Conservation (phyloP, 2,797 vertebrate species). For the Crocidura indochinensis region DNA sequence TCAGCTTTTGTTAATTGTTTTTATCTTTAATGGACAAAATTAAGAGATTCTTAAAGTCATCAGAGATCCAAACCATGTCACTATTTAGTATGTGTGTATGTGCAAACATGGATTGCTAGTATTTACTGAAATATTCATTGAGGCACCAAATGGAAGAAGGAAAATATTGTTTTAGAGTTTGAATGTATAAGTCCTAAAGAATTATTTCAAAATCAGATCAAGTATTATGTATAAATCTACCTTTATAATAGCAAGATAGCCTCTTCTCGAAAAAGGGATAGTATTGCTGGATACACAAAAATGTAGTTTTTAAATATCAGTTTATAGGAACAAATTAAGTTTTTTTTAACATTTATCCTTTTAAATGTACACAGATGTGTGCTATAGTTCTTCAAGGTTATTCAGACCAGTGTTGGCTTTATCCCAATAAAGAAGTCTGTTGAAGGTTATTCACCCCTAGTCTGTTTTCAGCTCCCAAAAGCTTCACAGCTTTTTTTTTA, state of each 20-base stretch:
- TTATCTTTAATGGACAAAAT: conserved; percentile 25
- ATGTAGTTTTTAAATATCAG: not conserved
- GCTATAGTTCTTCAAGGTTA: not conserved
- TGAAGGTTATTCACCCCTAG: conserved; percentile 30
- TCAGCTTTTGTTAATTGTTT: conserved; percentile 11
- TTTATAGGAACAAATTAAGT: too few species aligned
- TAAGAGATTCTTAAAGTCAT: not conserved
- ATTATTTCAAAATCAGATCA: not conserved
- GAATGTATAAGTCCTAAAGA: not conserved
- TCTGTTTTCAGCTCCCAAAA: not conserved
- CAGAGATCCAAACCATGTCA: conserved; percentile 5
- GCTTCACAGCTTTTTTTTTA: not conserved
- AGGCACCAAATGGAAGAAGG: not conserved
- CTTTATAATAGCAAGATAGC: not conserved
- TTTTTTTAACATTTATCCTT: not conserved
- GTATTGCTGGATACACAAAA: not conserved
- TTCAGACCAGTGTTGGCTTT: not conserved
- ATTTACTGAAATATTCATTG: conserved; percentile 25
- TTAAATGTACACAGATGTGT: not conserved
- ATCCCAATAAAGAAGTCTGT: not conserved
- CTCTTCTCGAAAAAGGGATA: conserved; percentile 9
- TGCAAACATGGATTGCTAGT: not conserved
- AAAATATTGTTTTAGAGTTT: not conserved
- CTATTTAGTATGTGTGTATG: not conserved
- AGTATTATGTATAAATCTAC: not conserved